phyloP scores from a whole-genome alignment of 2,888 invertebrate genomes.

The Punctoribates punctum region DNA sequence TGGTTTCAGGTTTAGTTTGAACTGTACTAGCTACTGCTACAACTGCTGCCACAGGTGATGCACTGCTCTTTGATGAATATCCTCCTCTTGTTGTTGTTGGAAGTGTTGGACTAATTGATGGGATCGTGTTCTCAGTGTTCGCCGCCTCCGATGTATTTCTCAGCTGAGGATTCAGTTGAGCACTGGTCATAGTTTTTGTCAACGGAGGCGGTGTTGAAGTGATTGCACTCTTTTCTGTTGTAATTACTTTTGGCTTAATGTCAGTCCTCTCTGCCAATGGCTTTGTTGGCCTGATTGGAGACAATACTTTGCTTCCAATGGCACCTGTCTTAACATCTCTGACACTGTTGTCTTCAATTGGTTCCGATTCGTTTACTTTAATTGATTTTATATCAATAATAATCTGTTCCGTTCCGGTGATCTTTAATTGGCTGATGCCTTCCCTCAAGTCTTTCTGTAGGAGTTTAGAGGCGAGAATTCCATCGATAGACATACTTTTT shows the following conservation, averaged over 20 bases:
- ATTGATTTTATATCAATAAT: conserved; percentile 36
- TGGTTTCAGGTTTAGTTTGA: background rate
- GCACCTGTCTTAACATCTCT: conserved; percentile 19
- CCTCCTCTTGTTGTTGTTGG: conserved; percentile 12
- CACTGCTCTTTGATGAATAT: background rate
- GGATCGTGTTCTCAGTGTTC: background rate
- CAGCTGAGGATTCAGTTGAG: background rate
- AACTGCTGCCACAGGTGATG: no score
- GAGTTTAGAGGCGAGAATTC: background rate
- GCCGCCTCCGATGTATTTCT: background rate
- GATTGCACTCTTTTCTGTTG: background rate
- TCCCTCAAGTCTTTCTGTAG: conserved; percentile 23
- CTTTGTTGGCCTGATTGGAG: background rate
- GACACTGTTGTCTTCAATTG: background rate
- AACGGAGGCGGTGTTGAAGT: conserved; percentile 18
- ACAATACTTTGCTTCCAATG: background rate
- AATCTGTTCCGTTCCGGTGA: conserved; percentile 11
- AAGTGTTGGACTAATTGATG: conserved; percentile 18
- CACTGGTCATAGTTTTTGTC: background rate
- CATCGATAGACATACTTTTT: conserved; percentile 2
- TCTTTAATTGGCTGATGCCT: conserved; percentile 21
- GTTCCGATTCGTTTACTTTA: background rate
- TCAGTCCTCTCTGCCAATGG: conserved; percentile 8
- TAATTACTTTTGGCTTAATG: background rate
- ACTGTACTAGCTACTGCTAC: no score